phyloP scores from a whole-genome alignment of 2,888 invertebrate species.

The Diloba caeruleocephala region DNA sequence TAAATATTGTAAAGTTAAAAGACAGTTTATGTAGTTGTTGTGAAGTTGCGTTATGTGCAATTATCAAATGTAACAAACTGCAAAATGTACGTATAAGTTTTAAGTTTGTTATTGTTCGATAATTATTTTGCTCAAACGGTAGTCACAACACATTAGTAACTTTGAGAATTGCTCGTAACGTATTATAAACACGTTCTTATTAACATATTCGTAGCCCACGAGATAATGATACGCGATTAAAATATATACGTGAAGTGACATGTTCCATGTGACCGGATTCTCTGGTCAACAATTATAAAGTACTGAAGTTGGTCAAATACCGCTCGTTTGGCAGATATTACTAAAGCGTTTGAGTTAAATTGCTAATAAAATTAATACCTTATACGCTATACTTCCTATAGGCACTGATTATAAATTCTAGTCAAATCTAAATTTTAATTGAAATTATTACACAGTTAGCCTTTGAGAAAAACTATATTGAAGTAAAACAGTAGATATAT shows the following conservation, averaged over 20 bases:
- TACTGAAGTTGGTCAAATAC: conserved; percentile 30
- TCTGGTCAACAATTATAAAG: conserved; percentile 26
- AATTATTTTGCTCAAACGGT: conserved; percentile 55
- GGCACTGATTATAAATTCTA: conserved; percentile 82
- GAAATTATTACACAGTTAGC: conserved; percentile 67
- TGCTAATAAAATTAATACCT: conserved; percentile 45
- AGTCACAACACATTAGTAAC: conserved; percentile 18
- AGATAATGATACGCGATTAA: conserved; percentile 2
- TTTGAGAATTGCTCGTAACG: conserved; percentile 50
- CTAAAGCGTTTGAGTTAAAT: conserved; percentile 32
- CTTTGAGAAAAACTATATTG: conserved; percentile 64
- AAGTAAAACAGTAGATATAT: conserved; percentile 56
- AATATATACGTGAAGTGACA: conserved; percentile 11
- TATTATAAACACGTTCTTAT: conserved; percentile 28
- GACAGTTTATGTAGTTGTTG: conserved; percentile 54
- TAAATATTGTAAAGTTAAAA: conserved; percentile 64
- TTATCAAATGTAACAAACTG: conserved; percentile 37
- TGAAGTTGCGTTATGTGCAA: conserved; percentile 42
- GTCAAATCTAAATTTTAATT: conserved; percentile 82
- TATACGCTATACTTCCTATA: conserved; percentile 63
- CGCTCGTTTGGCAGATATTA: conserved; percentile 17
- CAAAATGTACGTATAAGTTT: conserved; percentile 16
- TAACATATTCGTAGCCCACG: conserved; percentile 31
- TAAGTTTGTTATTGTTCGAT: conserved; percentile 27
- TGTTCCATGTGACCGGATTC: conserved; percentile 29